These are phyloP conservation scores for Amblyraja radiata DNA, from an alignment of 2,797 vertebrate genomes.

Conservation along the genomic window DNA sequence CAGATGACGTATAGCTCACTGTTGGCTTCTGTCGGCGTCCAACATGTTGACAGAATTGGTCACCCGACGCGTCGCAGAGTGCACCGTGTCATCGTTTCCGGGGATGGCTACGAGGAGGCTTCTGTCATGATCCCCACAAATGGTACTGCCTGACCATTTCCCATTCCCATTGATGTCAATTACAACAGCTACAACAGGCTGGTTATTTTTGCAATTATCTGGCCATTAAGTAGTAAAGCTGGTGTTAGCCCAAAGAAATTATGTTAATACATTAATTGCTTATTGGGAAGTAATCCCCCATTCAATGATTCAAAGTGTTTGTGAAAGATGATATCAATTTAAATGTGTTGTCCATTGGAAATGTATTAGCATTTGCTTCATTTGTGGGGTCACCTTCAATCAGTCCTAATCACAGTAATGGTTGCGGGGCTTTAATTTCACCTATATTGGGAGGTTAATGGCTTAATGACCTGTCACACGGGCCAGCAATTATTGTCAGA, in stretches of 20 bases:
- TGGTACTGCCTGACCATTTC: background rate
- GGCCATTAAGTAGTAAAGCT: background rate
- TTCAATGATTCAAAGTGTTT: background rate
- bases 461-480: background rate
- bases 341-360: background rate
- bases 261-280: background rate
- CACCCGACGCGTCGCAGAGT: no score
- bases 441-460: background rate
- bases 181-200: background rate
- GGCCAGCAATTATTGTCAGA: background rate
- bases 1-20: no score
- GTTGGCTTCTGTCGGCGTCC: no score
- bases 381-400: background rate
- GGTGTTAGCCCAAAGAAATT: background rate
- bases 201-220: background rate
- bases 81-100: no score
- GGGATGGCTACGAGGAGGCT: no score
- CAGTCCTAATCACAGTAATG: background rate
- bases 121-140: no score
- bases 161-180: background rate
- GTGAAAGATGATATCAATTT: background rate
- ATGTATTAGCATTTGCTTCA: background rate
- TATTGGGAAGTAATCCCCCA: background rate
- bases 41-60: no score
- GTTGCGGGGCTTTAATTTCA: background rate